These are phyloP conservation scores for Rhodinocichla rosea DNA, from an alignment of 2,113 vertebrate genomes.

Conservation along the genomic window DNA sequence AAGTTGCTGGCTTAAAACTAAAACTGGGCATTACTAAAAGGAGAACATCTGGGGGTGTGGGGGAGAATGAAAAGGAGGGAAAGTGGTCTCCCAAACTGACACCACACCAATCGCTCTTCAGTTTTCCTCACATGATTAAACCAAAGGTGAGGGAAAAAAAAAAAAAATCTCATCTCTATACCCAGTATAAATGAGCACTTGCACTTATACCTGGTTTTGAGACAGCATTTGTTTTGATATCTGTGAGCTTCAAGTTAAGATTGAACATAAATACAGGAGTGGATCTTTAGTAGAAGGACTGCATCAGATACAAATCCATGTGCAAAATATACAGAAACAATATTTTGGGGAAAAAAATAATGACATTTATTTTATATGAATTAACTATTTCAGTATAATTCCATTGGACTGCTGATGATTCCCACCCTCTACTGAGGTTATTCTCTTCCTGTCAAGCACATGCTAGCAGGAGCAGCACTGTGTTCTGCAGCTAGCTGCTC, in stretches of 20 bases:
- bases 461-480: constrained; percentile 1
- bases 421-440: constrained; percentile 19
- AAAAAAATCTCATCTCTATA: neutral
- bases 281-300: neutral
- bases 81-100: neutral
- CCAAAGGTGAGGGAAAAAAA: neutral
- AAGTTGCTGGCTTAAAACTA: neutral
- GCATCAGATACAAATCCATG: neutral
- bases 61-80: neutral
- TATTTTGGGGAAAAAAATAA: neutral
- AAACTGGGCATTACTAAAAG: neutral
- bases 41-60: neutral
- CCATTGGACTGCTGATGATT: constrained; percentile 8
- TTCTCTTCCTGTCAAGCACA: neutral
- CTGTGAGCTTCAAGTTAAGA: neutral
- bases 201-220: neutral
- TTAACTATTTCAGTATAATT: neutral
- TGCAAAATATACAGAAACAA: neutral
- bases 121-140: neutral
- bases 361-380: neutral
- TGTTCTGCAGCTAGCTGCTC: constrained; percentile 17
- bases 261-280: neutral
- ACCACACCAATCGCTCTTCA: neutral
- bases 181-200: neutral
- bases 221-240: neutral